Conservation (phyloP, 1,140 invertebrate genomes). For the Zaprionus kolodkinae region DNA sequence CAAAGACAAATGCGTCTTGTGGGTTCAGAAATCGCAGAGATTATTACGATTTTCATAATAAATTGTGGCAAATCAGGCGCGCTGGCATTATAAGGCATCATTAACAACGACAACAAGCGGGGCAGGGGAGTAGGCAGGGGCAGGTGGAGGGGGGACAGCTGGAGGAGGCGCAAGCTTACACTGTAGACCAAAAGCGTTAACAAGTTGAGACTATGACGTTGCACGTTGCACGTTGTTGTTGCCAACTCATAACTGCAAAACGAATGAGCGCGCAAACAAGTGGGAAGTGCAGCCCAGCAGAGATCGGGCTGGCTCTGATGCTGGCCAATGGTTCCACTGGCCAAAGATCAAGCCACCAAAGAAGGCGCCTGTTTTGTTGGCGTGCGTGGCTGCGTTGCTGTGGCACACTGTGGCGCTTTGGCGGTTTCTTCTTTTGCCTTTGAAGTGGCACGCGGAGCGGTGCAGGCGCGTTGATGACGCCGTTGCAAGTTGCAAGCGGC, state of each 20-base stretch:
- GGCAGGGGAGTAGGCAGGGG: slow-evolving; percentile 3
- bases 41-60: slow-evolving; percentile 83
- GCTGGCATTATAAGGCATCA: slow-evolving; percentile 83
- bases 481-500: slow-evolving; percentile 18
- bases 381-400: slow-evolving; percentile 22
- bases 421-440: slow-evolving; percentile 55
- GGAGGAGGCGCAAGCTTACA: slow-evolving; percentile 73
- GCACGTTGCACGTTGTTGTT: slow-evolving; percentile 35
- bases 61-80: slow-evolving; percentile 83
- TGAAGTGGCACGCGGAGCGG: slow-evolving; percentile 67
- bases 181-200: slow-evolving; percentile 79
- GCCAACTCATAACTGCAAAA: slow-evolving; percentile 56
- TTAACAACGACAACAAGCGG: slow-evolving; percentile 75
- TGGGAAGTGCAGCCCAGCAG: slow-evolving; percentile 65
- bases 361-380: slow-evolving; percentile 53
- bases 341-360: slow-evolving; percentile 80
- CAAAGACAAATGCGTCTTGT: slow-evolving; percentile 83
- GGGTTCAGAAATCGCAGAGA: slow-evolving; percentile 79
- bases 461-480: slow-evolving; percentile 39
- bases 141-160: slow-evolving; percentile 37
- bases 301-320: slow-evolving; percentile 20
- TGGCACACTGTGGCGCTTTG: slow-evolving; percentile 63
- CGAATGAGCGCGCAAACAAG: slow-evolving; percentile 65
- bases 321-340: slow-evolving; percentile 28
- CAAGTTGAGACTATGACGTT: slow-evolving; percentile 70